phyloP scores from a whole-genome alignment of 2,113 vertebrate species.

The Xyliphius kryptos region DNA sequence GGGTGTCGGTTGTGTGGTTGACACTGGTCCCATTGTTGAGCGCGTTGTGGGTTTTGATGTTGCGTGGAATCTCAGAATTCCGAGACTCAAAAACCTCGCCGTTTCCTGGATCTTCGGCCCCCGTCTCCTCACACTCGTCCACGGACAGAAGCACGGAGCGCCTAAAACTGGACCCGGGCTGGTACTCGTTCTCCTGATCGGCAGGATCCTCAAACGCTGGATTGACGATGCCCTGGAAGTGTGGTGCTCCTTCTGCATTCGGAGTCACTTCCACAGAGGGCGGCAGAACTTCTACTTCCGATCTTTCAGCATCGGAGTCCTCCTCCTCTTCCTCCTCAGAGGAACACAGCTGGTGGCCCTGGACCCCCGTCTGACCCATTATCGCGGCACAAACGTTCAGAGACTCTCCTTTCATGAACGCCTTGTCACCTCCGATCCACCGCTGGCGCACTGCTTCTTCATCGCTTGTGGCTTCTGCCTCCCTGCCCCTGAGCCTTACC shows the following conservation, averaged over 20 bases:
- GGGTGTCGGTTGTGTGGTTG: no score
- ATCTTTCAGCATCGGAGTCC: conserved; percentile 79
- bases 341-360: conserved; percentile 75
- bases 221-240: conserved; percentile 90
- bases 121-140: conserved; percentile 95
- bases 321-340: conserved; percentile 87
- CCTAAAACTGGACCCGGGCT: conserved; percentile 74
- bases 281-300: conserved; percentile 62
- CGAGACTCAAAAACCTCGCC: conserved; percentile 91
- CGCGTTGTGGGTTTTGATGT: conserved; percentile 51
- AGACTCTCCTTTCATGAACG: conserved; percentile 43
- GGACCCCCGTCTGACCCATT: conserved; percentile 44
- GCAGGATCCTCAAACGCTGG: conserved; percentile 85
- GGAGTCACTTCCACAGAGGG: conserved; percentile 48
- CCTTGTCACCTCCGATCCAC: conserved; percentile 70
- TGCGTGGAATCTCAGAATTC: no score
- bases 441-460: conserved; percentile 76
- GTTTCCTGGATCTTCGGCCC: conserved; percentile 77
- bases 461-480: conserved; percentile 82
- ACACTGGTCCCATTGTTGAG: no score
- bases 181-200: conserved; percentile 75
- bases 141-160: conserved; percentile 91
- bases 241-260: conserved; percentile 57
- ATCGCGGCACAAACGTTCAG: conserved; percentile 47
- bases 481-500: conserved; percentile 81